Base-by-base conservation (phyloP, 1,140 invertebrate species). In the Octopus sinensis region DNA sequence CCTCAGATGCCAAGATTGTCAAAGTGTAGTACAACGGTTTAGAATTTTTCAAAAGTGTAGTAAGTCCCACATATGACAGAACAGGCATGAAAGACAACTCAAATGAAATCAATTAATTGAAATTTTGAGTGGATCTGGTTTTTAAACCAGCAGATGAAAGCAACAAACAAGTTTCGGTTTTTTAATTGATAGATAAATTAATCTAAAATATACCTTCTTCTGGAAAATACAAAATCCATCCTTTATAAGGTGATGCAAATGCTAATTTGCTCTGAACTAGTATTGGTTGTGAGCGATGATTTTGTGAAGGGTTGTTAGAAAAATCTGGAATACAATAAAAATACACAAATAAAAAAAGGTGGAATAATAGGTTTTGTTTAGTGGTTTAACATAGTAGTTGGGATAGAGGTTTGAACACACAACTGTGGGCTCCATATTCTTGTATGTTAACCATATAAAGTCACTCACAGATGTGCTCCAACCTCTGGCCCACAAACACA, bases 171-270 rank as follows among this genome's bases (percentile, higher is more conserved):
- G 30, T 12, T 23, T 10, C 12, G 12, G 30, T 77, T 77, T 77
- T 77, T 77, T 43, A 23, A 1, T n/a, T 68, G 62, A 68, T 13
- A 68, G 12, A 68, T 77, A 77, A 17, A 17, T 12, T 17, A 77
- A 77, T 77, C 30, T 23, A n/a, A 68, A 54, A 79, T 53, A 83
- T 89, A 93, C 93, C 92, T 92, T 94, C 92, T 81, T 93, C 91
- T 79, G 93, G 91, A 88, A 95, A 94, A 90, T 95, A 95, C 9
- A 94, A 86, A 82, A 92, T 93, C 94, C 94, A 95, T 77, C 92
- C 92, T 86, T 92, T 91, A 86, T 93, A 94, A 54, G 92, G 90
- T 17, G 88, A 88, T 52, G 86, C 84, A 56, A 88, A 83, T 77
- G 87, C 85, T 79, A 89, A 83, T 10, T 62, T 80, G 9, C 87